phyloP scores from a whole-genome alignment of 2,888 invertebrate species.

The Cinara cedri region DNA sequence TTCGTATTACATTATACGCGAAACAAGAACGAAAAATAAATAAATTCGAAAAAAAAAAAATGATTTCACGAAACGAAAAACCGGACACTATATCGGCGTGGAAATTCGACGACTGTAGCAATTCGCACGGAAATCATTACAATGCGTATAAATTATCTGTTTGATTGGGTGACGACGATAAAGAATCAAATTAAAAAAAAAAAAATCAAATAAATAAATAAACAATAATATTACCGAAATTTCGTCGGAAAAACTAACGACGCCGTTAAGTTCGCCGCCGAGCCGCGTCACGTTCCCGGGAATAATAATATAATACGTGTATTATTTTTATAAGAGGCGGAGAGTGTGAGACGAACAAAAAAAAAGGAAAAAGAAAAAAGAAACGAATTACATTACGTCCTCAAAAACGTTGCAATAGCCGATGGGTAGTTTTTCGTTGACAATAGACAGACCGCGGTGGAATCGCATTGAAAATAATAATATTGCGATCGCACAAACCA shows the following conservation, averaged over 20 bases:
- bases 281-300: neutral
- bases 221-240: neutral
- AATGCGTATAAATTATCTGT: no score
- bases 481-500: neutral
- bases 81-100: neutral
- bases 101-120: neutral
- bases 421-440: neutral
- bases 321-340: no score
- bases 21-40: neutral
- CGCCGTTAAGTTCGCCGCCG: conserved; percentile 10
- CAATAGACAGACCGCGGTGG: conserved; percentile 22
- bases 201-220: neutral
- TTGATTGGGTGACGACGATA: neutral
- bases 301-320: conserved; percentile 19
- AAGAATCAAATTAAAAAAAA: neutral
- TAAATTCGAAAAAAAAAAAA: conserved; percentile 4
- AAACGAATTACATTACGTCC: neutral
- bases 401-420: conserved; percentile 4
- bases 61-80: no score
- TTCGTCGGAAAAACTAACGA: conserved; percentile 7
- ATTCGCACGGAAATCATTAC: neutral
- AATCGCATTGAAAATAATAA: conserved; percentile 27
- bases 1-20: neutral
- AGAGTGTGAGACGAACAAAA: no score
- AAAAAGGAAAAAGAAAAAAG: neutral